A percentile compares a stretch with the other conserved stretches of the same genome.
Conservation (phyloP, 2,797 vertebrate genomes). For the Pipistrellus pygmaeus region DNA sequence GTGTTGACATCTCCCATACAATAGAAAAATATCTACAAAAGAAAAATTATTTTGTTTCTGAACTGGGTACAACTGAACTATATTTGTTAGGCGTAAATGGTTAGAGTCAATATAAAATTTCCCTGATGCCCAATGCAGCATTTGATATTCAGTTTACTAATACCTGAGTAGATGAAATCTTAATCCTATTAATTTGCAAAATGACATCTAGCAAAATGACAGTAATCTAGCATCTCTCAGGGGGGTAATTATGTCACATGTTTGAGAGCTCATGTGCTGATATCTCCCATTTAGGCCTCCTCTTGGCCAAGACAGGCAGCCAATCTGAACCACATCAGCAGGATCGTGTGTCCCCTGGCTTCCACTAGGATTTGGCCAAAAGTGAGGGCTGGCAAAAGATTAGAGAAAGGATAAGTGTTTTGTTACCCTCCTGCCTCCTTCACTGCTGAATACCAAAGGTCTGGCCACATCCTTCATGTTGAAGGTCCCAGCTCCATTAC, state of each 20-base stretch:
- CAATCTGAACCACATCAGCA: background rate
- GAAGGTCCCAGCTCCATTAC: background rate
- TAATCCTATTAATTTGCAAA: conserved; percentile 57
- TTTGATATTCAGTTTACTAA: conserved; percentile 48
- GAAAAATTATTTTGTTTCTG: conserved; percentile 14
- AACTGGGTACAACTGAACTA: background rate
- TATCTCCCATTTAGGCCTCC: background rate
- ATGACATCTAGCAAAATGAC: conserved; percentile 20
- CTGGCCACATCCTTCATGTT: background rate
- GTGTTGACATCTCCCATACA: background rate
- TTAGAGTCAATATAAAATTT: conserved; percentile 1
- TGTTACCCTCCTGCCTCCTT: background rate
- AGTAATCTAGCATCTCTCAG: background rate
- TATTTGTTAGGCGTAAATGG: background rate
- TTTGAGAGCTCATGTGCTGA: background rate
- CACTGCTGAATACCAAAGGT: background rate
- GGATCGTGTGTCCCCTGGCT: background rate
- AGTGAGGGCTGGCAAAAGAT: background rate
- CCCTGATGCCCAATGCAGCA: background rate
- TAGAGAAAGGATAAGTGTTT: background rate
- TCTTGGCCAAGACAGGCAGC: background rate
- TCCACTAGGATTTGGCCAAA: background rate
- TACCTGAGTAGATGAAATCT: conserved; percentile 2
- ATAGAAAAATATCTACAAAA: background rate
- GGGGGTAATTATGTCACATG: background rate